Conservation (phyloP, 1,140 invertebrate genomes). For the Neodiprion lecontei region DNA sequence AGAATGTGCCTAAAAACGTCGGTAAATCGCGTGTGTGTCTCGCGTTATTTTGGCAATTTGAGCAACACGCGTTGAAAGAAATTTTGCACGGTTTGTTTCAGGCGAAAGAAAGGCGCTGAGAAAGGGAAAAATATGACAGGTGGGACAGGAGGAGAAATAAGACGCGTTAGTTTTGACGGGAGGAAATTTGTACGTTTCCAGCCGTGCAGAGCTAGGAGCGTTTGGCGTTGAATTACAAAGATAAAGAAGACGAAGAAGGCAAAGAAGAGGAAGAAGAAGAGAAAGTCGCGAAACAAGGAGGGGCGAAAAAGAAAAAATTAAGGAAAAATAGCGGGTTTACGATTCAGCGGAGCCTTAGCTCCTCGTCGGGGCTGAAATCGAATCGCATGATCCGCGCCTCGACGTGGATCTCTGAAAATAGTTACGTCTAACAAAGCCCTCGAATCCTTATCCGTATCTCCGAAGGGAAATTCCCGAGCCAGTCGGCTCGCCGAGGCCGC, state of each 20-base stretch:
- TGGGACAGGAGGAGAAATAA: neutral
- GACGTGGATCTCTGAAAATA: neutral
- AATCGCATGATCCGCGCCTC: neutral
- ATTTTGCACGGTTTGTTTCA: neutral
- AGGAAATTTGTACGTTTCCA: neutral
- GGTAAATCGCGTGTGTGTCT: neutral
- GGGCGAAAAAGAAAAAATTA: neutral
- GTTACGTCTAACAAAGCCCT: neutral
- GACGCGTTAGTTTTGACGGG: neutral
- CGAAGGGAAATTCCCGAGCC: constrained; percentile 4
- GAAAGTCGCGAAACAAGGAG: neutral
- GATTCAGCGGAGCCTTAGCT: too few species aligned
- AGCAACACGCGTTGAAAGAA: neutral
- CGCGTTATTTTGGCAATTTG: neutral
- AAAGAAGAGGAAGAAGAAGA: neutral
- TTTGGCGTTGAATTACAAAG: neutral
- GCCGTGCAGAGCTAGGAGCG: neutral
- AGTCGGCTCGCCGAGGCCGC: neutral
- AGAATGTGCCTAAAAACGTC: neutral
- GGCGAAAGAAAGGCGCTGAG: neutral
- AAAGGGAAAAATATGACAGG: neutral
- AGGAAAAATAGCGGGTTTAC: neutral
- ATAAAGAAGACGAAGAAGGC: neutral
- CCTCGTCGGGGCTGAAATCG: neutral
- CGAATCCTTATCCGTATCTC: neutral